A percentile compares a stretch with the other conserved stretches of the same genome.
Evolutionary conservation across 2,888 invertebrate species (phyloP).

Genomic region (Acrocyrtus sp.): DNA sequence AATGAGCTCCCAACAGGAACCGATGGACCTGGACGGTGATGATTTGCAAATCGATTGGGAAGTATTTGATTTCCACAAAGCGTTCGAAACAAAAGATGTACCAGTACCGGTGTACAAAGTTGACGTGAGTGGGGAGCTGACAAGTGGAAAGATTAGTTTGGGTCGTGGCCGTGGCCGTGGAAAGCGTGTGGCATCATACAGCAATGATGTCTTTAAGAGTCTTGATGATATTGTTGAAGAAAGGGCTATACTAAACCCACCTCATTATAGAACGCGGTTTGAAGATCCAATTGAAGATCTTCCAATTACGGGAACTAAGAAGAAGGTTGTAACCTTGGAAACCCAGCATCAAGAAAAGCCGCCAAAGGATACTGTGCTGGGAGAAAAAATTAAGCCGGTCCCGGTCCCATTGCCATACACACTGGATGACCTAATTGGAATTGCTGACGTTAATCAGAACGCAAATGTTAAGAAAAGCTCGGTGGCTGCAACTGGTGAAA

Average conservation of each 20-base stretch:
- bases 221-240: constrained; percentile 3
- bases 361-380: not conserved
- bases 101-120: not conserved
- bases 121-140: not conserved
- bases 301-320: constrained; percentile 6
- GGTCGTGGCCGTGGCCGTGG: not conserved
- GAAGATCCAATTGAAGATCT: not conserved
- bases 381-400: too few relatives aligned
- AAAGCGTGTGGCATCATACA: not conserved
- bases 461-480: not conserved
- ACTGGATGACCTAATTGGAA: not conserved
- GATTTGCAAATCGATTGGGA: too few relatives aligned
- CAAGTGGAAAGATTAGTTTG: not conserved
- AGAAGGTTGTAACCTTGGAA: not conserved
- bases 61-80: too few relatives aligned
- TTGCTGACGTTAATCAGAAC: not conserved
- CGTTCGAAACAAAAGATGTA: not conserved
- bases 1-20: too few relatives aligned
- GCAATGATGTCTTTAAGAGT: constrained; percentile 9
- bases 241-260: constrained; percentile 9
- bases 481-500: not conserved
- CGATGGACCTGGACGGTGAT: too few relatives aligned
- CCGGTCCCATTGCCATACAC: not conserved
- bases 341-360: not conserved
- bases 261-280: not conserved